phyloP scores from a whole-genome alignment of 2,113 vertebrate species.

The Vulpes lagopus region DNA sequence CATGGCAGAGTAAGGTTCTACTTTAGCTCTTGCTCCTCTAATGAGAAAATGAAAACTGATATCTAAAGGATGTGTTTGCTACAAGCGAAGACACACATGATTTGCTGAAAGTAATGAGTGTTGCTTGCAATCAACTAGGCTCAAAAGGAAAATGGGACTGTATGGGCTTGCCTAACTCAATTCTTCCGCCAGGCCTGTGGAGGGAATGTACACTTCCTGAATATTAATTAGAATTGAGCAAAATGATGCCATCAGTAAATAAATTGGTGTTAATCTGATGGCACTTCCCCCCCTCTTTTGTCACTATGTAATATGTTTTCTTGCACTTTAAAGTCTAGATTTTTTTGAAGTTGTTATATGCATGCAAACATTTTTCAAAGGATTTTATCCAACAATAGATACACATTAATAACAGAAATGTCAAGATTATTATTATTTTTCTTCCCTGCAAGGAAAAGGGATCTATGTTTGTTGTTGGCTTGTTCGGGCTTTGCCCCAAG shows the following conservation, averaged over 20 bases:
- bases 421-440: background rate
- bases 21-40: background rate
- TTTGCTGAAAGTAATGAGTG: background rate
- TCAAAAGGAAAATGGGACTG: background rate
- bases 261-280: background rate
- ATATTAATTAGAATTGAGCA: background rate
- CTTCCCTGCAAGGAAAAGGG: background rate
- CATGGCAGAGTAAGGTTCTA: background rate
- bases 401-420: background rate
- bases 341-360: background rate
- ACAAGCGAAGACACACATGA: background rate
- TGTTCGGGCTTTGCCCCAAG: background rate
- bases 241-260: background rate
- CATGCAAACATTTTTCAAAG: background rate
- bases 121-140: background rate
- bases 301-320: background rate
- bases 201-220: background rate
- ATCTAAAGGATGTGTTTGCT: background rate
- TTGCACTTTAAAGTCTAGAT: background rate
- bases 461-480: background rate
- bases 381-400: background rate
- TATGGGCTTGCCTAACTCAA: background rate
- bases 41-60: constrained; percentile 2
- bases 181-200: background rate
- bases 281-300: background rate